phyloP scores from a whole-genome alignment of 2,888 invertebrate species.

The Chesias legatella region DNA sequence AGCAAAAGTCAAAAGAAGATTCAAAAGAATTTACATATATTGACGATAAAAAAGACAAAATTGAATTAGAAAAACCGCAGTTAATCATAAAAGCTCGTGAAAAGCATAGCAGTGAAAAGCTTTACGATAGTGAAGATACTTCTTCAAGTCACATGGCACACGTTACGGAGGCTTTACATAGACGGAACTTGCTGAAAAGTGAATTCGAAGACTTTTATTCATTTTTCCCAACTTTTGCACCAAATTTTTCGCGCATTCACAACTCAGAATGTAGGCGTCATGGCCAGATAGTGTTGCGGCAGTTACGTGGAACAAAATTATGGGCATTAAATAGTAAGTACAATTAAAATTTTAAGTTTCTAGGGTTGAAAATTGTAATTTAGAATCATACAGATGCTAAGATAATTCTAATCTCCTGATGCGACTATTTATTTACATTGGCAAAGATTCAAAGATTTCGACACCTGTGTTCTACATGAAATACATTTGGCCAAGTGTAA shows the following conservation, averaged over 20 bases:
- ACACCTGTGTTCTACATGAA: conserved; percentile 47
- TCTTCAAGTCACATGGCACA: conserved; percentile 54
- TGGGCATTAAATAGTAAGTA: conserved; percentile 87
- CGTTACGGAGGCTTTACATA: conserved; percentile 58
- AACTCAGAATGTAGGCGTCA: conserved; percentile 84
- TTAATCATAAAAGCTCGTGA: conserved; percentile 10
- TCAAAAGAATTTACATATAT: conserved; percentile 19
- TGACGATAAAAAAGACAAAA: conserved; percentile 18
- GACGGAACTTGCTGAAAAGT: conserved; percentile 70
- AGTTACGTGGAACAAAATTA: conserved; percentile 83
- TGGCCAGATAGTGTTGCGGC: conserved; percentile 84
- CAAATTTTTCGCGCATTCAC: conserved; percentile 83
- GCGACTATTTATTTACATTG: conserved; percentile 48
- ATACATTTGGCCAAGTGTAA: conserved; percentile 29
- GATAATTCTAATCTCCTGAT: conserved; percentile 33
- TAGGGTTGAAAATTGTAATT: too few relatives aligned
- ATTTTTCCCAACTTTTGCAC: conserved; percentile 84
- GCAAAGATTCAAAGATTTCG: conserved; percentile 52
- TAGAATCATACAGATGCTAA: not conserved
- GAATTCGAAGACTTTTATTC: conserved; percentile 83
- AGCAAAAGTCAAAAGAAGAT: conserved; percentile 14
- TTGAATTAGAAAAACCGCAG: conserved; percentile 25
- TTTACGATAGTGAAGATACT: conserved; percentile 38
- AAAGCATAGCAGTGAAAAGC: conserved; percentile 28
- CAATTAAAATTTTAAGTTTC: conserved; percentile 13